Conservation (phyloP, 1,140 invertebrate genomes). For the Hetaerina americana region DNA sequence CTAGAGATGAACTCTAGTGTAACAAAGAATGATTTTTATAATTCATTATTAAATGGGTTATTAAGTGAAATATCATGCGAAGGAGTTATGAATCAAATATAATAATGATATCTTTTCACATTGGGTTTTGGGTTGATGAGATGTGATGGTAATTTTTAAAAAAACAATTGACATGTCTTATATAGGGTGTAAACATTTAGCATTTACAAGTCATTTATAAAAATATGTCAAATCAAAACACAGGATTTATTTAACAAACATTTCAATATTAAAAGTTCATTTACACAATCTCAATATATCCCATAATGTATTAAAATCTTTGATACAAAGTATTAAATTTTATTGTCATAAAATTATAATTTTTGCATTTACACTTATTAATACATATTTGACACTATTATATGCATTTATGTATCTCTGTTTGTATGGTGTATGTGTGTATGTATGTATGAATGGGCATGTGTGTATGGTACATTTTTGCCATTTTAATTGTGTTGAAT, state of each 20-base stretch:
- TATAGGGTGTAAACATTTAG: background rate
- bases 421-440: background rate
- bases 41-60: background rate
- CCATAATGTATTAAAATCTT: background rate
- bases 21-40: too few species aligned
- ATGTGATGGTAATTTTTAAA: background rate
- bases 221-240: background rate
- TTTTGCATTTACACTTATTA: background rate
- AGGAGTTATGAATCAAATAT: background rate
- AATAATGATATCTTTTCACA: background rate
- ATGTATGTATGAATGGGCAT: background rate
- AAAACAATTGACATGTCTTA: background rate
- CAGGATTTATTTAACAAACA: background rate
- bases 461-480: background rate
- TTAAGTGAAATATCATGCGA: background rate
- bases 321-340: conserved; percentile 1
- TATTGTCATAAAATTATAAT: conserved; percentile 1
- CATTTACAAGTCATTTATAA: background rate
- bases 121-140: background rate
- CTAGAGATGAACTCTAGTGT: too few species aligned
- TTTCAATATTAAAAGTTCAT: background rate
- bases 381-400: background rate
- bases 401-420: background rate
- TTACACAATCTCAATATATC: background rate
- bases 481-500: background rate